phyloP scores from a whole-genome alignment of 30 jellyfish, hydroid and myxozoan species.

The Aurelia sp. region DNA sequence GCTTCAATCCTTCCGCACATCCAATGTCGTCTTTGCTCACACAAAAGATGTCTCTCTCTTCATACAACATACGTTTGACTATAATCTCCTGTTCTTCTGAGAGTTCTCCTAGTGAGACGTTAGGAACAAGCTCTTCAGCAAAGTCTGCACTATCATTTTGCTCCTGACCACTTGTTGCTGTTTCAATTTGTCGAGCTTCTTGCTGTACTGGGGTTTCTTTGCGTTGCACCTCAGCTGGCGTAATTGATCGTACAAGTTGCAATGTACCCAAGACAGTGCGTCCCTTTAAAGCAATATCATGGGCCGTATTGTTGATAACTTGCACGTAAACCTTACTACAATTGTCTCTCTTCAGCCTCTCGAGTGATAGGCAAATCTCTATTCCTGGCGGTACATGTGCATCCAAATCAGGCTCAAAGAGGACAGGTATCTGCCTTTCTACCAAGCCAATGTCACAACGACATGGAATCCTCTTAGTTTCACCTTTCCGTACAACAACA shows the following conservation, averaged over 20 bases:
- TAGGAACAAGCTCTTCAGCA: conserved; percentile 8
- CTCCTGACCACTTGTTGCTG: neutral
- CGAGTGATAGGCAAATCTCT: too few species aligned
- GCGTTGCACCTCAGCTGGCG: conserved; percentile 10
- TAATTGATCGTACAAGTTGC: conserved; percentile 7
- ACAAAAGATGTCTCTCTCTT: conserved; percentile 24
- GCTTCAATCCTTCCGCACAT: conserved; percentile 15
- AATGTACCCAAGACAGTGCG: conserved; percentile 10
- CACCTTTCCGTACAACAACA: too few species aligned
- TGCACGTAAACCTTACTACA: neutral
- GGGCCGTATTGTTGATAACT: neutral
- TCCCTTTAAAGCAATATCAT: conserved; percentile 4
- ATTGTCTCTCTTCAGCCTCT: conserved; percentile 3
- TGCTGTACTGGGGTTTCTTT: neutral
- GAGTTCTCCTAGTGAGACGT: neutral
- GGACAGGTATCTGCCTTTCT: too few species aligned
- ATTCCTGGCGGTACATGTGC: too few species aligned
- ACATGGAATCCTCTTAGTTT: too few species aligned
- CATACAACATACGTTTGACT: conserved; percentile 1
- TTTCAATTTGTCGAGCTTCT: neutral
- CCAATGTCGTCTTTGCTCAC: conserved; percentile 1
- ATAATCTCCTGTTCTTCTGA: conserved; percentile 7
- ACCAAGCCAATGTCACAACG: too few species aligned
- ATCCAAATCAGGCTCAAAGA: too few species aligned
- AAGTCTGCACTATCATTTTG: neutral